Base-by-base conservation (phyloP, 1,140 invertebrate genomes). In the Neodiprion fabricii region DNA sequence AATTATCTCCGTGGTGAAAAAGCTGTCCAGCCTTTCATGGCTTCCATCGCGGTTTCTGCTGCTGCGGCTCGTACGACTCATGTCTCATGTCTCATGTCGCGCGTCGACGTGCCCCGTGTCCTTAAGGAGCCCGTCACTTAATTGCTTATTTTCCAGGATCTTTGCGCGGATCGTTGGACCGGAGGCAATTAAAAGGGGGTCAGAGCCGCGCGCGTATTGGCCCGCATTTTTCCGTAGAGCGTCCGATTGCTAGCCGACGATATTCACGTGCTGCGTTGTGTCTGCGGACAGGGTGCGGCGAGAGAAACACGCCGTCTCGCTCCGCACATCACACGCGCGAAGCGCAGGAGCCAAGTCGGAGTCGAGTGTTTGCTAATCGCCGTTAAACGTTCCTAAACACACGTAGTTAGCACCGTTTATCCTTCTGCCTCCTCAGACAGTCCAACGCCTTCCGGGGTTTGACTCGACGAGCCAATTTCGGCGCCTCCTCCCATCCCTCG, bases 91-190 rank as follows among this genome's bases (percentile, higher is more conserved):
- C 53, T 61, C 53, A 61, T 61, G 53, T 61, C 53, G 11, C 53
- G 53, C 53, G 73, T 71, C 73, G 73, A 70, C 28, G 61, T 76
- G 71, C 48, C 72, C 72, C 72, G 74, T 74, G 76, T 77, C 77
- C 79, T 79, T 81, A 79, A 80, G 74, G 71, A 78, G 79, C 71
- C 40, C 66, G 21, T 75, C 75, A 66, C 76, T 81, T 81, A 81
- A 81, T 81, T 81, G 79, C 80, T 80, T 78, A 81, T 80, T 81
- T 81, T 77, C 80, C 79, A 77, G 80, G 80, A 70, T 78, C 77
- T 80, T 81, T 81, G 79, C 78, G 78, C 80, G 78, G 71, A 17
- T 40, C 28, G 53, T 61, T 61, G n/a, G 11, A 17, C 9, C 53
- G 53, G 11, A 12, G 11, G 53, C 53, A 61, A 61, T 61, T 61